These are phyloP conservation scores for Petrophora chlorosata DNA, from an alignment of 2,888 invertebrate genomes.

Conservation along the genomic window DNA sequence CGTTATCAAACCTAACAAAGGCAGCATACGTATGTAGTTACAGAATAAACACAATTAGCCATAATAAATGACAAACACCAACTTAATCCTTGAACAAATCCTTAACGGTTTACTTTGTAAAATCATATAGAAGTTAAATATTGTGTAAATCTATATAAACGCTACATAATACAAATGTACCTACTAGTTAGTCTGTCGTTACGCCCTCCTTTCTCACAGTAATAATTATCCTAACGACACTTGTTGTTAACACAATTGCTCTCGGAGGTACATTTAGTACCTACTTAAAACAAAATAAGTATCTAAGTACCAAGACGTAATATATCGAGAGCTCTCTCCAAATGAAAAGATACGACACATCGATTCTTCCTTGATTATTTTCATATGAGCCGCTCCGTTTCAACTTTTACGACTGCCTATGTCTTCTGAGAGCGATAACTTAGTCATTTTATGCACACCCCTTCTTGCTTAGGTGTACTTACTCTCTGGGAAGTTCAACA, in stretches of 20 bases:
- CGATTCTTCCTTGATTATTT: conserved; percentile 79
- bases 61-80: too few species aligned
- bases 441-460: conserved; percentile 81
- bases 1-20: too few species aligned
- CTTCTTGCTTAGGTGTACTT: conserved; percentile 69
- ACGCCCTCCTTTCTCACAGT: conserved; percentile 34
- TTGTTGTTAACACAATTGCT: conserved; percentile 38
- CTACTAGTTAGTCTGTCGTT: conserved; percentile 9
- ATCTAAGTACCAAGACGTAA: conserved; percentile 6
- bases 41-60: too few species aligned
- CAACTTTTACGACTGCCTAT: conserved; percentile 77
- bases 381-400: conserved; percentile 71
- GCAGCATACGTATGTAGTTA: too few species aligned
- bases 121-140: too few species aligned
- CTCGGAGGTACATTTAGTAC: conserved; percentile 20
- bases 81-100: too few species aligned
- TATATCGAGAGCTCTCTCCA: conserved; percentile 13
- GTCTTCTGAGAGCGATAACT: conserved; percentile 81
- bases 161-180: conserved; percentile 3
- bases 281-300: conserved; percentile 19
- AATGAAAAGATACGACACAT: conserved; percentile 43
- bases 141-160: neutral
- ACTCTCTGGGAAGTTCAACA: conserved; percentile 68
- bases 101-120: too few species aligned
- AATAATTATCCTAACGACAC: conserved; percentile 47